These are phyloP conservation scores for Hyposoter didymator DNA, from an alignment of 2,888 invertebrate species.

Conservation along the genomic window DNA sequence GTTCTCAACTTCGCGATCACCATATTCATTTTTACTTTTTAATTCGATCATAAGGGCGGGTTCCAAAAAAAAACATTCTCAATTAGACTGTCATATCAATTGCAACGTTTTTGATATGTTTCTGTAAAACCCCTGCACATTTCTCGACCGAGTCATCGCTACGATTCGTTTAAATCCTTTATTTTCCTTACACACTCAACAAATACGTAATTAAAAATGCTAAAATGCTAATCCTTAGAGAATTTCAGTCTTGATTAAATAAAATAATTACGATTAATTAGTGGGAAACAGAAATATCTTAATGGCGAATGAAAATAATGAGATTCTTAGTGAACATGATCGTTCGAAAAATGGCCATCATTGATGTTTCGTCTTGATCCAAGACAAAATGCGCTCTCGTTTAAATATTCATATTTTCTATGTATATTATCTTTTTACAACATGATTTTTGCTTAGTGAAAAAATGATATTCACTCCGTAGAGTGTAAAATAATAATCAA, in stretches of 20 bases:
- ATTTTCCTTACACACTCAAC: slow-evolving; percentile 20
- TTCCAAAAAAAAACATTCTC: slow-evolving; percentile 75
- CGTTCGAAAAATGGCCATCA: slow-evolving; percentile 19
- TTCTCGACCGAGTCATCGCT: slow-evolving; percentile 30
- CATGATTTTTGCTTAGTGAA: slow-evolving; percentile 36
- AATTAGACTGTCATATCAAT: slow-evolving; percentile 69
- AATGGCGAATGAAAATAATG: slow-evolving; percentile 27
- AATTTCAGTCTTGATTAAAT: slow-evolving; percentile 68
- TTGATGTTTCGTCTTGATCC: slow-evolving; percentile 19
- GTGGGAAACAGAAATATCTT: slow-evolving; percentile 14
- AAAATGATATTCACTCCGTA: slow-evolving; percentile 11
- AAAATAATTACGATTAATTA: slow-evolving; percentile 32
- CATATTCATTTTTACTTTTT: slow-evolving; percentile 38
- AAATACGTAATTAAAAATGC: slow-evolving; percentile 53
- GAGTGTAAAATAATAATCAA: slow-evolving; percentile 38
- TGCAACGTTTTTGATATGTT: slow-evolving; percentile 69
- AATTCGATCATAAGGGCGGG: slow-evolving; percentile 75
- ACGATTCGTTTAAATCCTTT: slow-evolving; percentile 17
- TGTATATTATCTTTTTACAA: slow-evolving; percentile 54
- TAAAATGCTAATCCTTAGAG: slow-evolving; percentile 57
- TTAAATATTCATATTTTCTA: slow-evolving; percentile 43
- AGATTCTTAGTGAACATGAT: slow-evolving; percentile 24
- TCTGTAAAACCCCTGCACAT: slow-evolving; percentile 66
- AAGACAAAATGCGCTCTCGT: slow-evolving; percentile 26
- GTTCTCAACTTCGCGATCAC: slow-evolving; percentile 31